phyloP scores from a whole-genome alignment of 2,113 vertebrate genomes.

The Chascanopsetta lugubris region DNA sequence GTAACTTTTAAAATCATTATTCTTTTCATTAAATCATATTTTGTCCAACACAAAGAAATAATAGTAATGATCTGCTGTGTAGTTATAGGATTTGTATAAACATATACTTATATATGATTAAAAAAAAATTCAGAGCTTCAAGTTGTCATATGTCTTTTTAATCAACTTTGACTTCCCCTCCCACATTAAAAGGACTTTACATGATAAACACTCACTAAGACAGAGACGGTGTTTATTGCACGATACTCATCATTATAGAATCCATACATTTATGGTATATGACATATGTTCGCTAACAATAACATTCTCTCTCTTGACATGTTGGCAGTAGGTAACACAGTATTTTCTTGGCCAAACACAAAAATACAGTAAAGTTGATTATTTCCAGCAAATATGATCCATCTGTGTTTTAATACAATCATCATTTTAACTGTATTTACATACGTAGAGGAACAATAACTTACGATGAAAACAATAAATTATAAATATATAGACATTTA shows the following conservation, averaged over 20 bases:
- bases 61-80: no score
- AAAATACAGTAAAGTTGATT: not conserved
- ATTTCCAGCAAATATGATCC: slow-evolving; percentile 15
- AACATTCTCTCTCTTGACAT: slow-evolving; percentile 6
- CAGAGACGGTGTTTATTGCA: slow-evolving; percentile 36
- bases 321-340: slow-evolving; percentile 20
- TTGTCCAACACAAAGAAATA: no score
- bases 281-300: slow-evolving; percentile 22
- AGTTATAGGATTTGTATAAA: no score
- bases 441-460: not conserved
- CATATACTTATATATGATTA: no score
- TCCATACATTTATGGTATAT: slow-evolving; percentile 15
- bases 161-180: slow-evolving; percentile 28
- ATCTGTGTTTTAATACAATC: slow-evolving; percentile 17
- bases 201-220: slow-evolving; percentile 27
- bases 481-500: not conserved
- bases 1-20: no score
- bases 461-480: slow-evolving; percentile 4
- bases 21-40: no score
- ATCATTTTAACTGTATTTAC: slow-evolving; percentile 11
- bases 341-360: not conserved
- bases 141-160: slow-evolving; percentile 47
- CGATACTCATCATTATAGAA: slow-evolving; percentile 25
- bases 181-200: slow-evolving; percentile 19
- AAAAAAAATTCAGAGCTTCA: no score